Evolutionary conservation across 2,113 vertebrate genomes (phyloP), one percentile per base, ranked within the genome.

Genomic region (Epinephelus cyanopodus): DNA sequence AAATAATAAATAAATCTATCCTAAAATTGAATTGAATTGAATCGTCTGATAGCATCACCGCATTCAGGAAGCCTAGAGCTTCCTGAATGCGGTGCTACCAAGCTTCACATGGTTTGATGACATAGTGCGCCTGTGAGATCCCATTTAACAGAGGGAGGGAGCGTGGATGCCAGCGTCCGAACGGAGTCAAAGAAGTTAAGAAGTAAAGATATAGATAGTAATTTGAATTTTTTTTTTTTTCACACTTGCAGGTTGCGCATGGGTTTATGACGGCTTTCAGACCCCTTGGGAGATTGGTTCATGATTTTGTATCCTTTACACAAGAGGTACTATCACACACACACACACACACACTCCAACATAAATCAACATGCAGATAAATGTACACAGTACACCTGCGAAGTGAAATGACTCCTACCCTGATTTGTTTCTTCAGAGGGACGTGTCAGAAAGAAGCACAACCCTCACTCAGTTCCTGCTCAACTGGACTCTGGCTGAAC

Each of bases 401-500:
- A 21, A 10, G 48, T 53, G 17, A 50, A 77, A 37, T 37, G 2
- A 73, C 27, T 52, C 23, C 5, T 47, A 6, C 62, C 21, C 21
- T 63, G 50, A 8, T 73, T 58, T 72, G 48, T 67, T 69, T 71
- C 74, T 58, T n/a, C 89, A 96, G 95, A 86, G 73, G n/a, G 11
- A 94, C 17, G 45, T 90, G 1, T 91, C 89, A 10, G 64, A 91
- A 29, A 90, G 45, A 29, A 91, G 92, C 73, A 73, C 88, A 77
- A 94, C 89, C 19, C 56, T 96, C 72, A 79, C 93, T 0, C 94
- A 96, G 89, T 88, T 93, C 47, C 50, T 95, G 83, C 70, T 96
- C 25, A 95, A 95, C 91, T 95, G 90, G 89, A 95, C 94, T 3
- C 88, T 96, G 45, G 84, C 93, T 0, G 94, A 95, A 74, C 72